These are phyloP conservation scores for Crotalus horridus DNA, from an alignment of 2,113 vertebrate species.

Conservation along the genomic window DNA sequence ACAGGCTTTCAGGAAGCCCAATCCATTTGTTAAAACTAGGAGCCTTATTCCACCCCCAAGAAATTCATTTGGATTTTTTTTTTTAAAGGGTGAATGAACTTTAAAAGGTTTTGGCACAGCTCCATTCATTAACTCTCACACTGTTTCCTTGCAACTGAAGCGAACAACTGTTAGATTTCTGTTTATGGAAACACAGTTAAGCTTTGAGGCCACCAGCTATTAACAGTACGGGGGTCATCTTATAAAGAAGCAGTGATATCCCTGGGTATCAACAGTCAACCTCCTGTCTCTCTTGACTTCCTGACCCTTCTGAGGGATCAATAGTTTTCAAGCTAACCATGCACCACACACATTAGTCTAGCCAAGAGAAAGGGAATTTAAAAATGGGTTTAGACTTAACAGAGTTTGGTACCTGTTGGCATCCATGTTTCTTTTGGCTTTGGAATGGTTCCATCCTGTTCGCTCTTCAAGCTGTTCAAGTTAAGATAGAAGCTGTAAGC, in stretches of 20 bases:
- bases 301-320: not conserved
- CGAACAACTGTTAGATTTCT: constrained; percentile 52
- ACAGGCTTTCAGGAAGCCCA: not conserved
- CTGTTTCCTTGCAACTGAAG: constrained; percentile 57
- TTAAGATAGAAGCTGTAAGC: constrained; percentile 25
- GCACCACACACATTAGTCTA: not conserved
- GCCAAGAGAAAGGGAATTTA: not conserved
- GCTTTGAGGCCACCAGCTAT: constrained; percentile 53
- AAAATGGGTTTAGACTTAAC: constrained; percentile 2
- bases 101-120: constrained; percentile 46
- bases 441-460: constrained; percentile 48
- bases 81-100: constrained; percentile 53
- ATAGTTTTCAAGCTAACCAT: not conserved
- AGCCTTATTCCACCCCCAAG: constrained; percentile 16
- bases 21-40: not conserved
- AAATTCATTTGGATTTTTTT: constrained; percentile 52
- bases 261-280: not conserved
- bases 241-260: constrained; percentile 24
- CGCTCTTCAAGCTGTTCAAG: constrained; percentile 29
- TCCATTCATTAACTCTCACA: constrained; percentile 25
- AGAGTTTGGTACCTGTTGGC: constrained; percentile 72
- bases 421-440: constrained; percentile 4
- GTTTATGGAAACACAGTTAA: constrained; percentile 28
- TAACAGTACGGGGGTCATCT: constrained; percentile 49
- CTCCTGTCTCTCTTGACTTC: not conserved